Conservation (phyloP, 1,140 invertebrate genomes). For the Drosophila sechellia region DNA sequence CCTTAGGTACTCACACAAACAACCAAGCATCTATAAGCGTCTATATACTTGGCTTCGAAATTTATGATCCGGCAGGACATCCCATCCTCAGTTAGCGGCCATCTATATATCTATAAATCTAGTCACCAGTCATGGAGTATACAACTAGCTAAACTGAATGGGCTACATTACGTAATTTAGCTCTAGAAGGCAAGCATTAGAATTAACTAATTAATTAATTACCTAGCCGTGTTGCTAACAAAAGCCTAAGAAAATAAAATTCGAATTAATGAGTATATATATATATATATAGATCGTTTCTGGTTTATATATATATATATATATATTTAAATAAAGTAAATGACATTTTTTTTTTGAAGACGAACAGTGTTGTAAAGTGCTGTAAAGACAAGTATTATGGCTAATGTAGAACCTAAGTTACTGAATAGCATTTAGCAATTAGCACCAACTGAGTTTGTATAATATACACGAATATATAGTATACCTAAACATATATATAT, state of each 20-base stretch:
- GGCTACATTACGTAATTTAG: slow-evolving; percentile 39
- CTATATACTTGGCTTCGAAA: slow-evolving; percentile 21
- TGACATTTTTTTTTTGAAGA: slow-evolving; percentile 26
- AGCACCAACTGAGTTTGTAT: slow-evolving; percentile 52
- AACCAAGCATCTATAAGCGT: slow-evolving; percentile 12
- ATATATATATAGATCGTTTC: slow-evolving; percentile 5
- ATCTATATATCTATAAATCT: slow-evolving; percentile 20
- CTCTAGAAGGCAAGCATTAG: slow-evolving; percentile 47
- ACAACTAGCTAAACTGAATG: slow-evolving; percentile 43
- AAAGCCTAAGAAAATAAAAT: slow-evolving; percentile 26
- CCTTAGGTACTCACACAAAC: slow-evolving; percentile 4
- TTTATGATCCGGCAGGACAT: background rate
- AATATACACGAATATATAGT: slow-evolving; percentile 39
- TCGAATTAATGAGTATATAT: slow-evolving; percentile 16
- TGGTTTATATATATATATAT: slow-evolving; percentile 3
- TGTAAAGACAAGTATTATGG: slow-evolving; percentile 46
- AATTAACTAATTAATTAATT: slow-evolving; percentile 23
- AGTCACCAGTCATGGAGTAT: slow-evolving; percentile 39
- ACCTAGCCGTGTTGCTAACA: slow-evolving; percentile 25
- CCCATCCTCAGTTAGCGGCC: slow-evolving; percentile 11
- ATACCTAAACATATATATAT: slow-evolving; percentile 19
- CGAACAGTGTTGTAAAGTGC: slow-evolving; percentile 33
- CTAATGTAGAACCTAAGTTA: slow-evolving; percentile 48
- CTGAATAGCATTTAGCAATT: slow-evolving; percentile 48
- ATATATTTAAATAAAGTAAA: background rate